Evolutionary conservation across 1,140 invertebrate genomes (phyloP).

Genomic region (Gonioctena quinquepunctata): DNA sequence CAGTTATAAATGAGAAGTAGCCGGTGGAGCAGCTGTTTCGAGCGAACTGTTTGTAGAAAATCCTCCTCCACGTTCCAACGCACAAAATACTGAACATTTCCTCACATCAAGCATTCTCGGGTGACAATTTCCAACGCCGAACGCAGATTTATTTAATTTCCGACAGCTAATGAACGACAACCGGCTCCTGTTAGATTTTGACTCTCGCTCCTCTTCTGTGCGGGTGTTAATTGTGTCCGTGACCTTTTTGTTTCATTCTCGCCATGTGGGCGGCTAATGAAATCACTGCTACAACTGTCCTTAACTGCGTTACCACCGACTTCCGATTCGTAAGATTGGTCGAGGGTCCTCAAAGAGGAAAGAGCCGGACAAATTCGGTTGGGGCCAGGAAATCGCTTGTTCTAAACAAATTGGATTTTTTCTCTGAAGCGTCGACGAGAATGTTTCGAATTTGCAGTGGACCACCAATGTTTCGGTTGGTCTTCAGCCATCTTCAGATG

Average conservation of each 20-base stretch:
- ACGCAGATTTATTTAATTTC: slow-evolving; percentile 48
- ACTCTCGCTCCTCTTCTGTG: slow-evolving; percentile 2
- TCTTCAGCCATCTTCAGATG: too few species aligned
- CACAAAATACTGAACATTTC: too few species aligned
- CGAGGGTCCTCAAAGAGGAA: neutral
- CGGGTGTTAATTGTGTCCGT: slow-evolving; percentile 16
- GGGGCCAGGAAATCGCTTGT: neutral
- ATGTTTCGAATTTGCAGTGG: too few species aligned
- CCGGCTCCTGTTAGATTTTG: slow-evolving; percentile 22
- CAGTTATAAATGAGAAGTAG: too few species aligned
- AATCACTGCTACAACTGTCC: slow-evolving; percentile 6
- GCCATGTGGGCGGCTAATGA: slow-evolving; percentile 13
- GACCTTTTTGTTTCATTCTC: slow-evolving; percentile 5
- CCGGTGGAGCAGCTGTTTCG: too few species aligned
- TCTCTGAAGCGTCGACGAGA: too few species aligned
- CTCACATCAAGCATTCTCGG: too few species aligned
- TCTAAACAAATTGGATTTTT: neutral
- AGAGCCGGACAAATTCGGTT: neutral
- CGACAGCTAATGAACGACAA: slow-evolving; percentile 38
- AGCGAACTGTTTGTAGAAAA: too few species aligned
- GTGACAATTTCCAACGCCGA: neutral
- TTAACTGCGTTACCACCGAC: neutral
- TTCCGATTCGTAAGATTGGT: slow-evolving; percentile 10
- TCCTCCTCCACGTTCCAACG: too few species aligned
- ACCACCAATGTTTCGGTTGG: too few species aligned